Conservation (phyloP, 2,113 vertebrate genomes). For the Dromaius novaehollandiae region DNA sequence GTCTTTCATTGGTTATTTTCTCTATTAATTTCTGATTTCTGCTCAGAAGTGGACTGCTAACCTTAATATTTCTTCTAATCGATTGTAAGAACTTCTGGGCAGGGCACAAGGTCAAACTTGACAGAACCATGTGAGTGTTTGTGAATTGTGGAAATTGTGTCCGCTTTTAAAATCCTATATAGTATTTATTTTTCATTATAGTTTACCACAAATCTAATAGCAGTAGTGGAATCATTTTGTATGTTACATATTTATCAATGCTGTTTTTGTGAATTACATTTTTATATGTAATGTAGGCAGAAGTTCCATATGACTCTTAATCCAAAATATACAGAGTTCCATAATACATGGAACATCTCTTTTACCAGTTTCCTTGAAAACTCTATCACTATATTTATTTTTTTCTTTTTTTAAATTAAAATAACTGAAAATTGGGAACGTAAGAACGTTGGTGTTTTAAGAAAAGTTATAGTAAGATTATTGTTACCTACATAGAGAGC, state of each 20-base stretch:
- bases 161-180: background rate
- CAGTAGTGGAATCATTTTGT: background rate
- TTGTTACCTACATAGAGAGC: background rate
- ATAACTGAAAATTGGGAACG: background rate
- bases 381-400: rapidly evolving
- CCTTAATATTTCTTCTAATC: background rate
- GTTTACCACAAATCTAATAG: background rate
- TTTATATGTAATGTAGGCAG: background rate
- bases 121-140: background rate
- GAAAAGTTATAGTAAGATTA: background rate
- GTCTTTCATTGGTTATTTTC: background rate
- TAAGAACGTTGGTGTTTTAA: background rate
- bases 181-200: background rate
- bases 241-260: background rate
- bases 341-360: background rate
- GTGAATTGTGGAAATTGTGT: background rate
- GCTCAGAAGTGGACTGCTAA: background rate
- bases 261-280: rapidly evolving
- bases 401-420: background rate
- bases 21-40: background rate
- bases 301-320: background rate
- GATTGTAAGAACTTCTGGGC: background rate
- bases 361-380: background rate
- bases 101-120: background rate
- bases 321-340: background rate